Conservation (phyloP, 1,140 invertebrate species). For the Drosophila kurseongensis region DNA sequence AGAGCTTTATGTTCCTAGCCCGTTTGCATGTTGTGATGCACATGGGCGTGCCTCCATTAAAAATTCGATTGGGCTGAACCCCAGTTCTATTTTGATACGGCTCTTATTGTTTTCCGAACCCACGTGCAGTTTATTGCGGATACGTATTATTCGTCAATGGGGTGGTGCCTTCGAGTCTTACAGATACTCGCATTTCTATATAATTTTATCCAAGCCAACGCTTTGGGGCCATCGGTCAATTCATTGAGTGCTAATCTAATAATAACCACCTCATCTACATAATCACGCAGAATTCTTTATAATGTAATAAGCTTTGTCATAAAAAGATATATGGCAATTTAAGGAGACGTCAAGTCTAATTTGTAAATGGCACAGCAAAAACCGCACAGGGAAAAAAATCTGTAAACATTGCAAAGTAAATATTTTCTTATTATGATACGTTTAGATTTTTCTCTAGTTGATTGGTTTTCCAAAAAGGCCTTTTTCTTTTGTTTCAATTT, state of each 20-base stretch:
- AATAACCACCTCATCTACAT: conserved; percentile 21
- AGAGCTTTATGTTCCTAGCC: conserved; percentile 15
- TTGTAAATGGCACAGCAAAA: conserved; percentile 8
- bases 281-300: conserved; percentile 18
- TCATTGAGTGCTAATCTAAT: conserved; percentile 25
- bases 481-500: no score
- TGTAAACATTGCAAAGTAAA: neutral
- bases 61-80: conserved; percentile 33
- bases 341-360: conserved; percentile 24
- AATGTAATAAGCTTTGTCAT: conserved; percentile 20
- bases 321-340: conserved; percentile 5
- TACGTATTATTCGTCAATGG: neutral
- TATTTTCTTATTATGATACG: no score
- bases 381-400: conserved; percentile 10
- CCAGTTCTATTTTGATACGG: conserved; percentile 9
- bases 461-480: no score
- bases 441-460: no score
- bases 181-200: neutral
- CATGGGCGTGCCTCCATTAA: conserved; percentile 53
- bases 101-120: conserved; percentile 23
- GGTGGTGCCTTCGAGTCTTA: neutral
- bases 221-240: neutral
- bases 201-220: neutral
- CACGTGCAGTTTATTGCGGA: conserved; percentile 40
- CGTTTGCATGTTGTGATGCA: conserved; percentile 44